Percentiles rank a stretch among this genome's conserved stretches.
Evolutionary conservation across 2,113 vertebrate genomes (phyloP).

Genomic region (Chloropsis hardwickii): DNA sequence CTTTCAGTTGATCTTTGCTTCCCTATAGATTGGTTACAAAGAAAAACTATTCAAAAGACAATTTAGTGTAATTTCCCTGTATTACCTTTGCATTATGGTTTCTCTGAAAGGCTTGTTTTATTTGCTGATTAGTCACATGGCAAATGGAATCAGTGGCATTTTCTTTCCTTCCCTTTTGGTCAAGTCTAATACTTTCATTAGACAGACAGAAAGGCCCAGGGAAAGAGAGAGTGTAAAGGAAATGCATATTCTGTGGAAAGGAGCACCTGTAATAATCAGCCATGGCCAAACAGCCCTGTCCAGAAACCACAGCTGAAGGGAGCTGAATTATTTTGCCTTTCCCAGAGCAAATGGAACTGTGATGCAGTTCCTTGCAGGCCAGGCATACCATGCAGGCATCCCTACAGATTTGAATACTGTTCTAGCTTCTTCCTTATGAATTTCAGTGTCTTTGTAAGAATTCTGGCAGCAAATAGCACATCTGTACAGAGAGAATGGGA

Average conservation of each 20-base stretch:
- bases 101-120: neutral
- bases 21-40: slow-evolving; percentile 78
- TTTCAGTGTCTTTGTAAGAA: neutral
- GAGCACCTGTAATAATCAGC: neutral
- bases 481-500: neutral
- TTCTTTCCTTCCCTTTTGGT: neutral
- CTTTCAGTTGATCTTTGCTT: slow-evolving; percentile 95
- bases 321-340: neutral
- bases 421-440: neutral
- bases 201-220: neutral
- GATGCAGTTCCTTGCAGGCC: neutral
- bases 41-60: slow-evolving; percentile 11
- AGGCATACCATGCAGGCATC: neutral
- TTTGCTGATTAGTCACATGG: neutral
- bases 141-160: neutral
- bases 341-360: neutral
- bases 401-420: neutral
- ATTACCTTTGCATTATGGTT: neutral
- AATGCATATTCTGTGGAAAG: neutral
- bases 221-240: neutral
- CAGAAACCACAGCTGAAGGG: neutral
- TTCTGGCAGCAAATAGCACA: neutral
- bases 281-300: neutral
- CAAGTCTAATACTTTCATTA: neutral
- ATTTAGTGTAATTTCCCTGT: neutral